Conservation (phyloP, 2,888 invertebrate species). For the Melinaea menophilus region DNA sequence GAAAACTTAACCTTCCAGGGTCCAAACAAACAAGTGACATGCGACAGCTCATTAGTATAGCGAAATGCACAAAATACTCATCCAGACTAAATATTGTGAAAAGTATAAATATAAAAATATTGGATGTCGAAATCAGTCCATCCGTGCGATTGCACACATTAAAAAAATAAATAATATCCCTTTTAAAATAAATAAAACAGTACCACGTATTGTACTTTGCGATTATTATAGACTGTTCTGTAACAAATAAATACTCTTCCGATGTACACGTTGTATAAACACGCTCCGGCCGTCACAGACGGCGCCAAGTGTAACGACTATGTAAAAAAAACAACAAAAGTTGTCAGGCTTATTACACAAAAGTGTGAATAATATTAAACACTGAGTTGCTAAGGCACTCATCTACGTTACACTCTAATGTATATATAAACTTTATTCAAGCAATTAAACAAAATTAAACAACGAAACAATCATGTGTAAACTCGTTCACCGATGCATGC, state of each 20-base stretch:
- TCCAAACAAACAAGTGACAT: slow-evolving; percentile 56
- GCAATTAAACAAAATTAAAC: slow-evolving; percentile 48
- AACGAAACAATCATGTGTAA: slow-evolving; percentile 45
- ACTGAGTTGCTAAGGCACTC: slow-evolving; percentile 78
- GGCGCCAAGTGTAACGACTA: neutral
- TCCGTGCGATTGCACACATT: slow-evolving; percentile 67
- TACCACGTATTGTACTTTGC: slow-evolving; percentile 48
- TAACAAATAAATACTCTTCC: slow-evolving; percentile 45
- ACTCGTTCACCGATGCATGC: slow-evolving; percentile 66
- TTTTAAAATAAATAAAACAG: slow-evolving; percentile 44
- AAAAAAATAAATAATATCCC: slow-evolving; percentile 53
- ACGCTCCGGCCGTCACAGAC: neutral
- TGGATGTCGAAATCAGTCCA: slow-evolving; percentile 72
- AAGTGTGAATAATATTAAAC: slow-evolving; percentile 57
- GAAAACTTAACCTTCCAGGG: slow-evolving; percentile 42
- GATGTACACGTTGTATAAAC: slow-evolving; percentile 31
- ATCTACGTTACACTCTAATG: slow-evolving; percentile 64
- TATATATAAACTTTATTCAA: slow-evolving; percentile 63
- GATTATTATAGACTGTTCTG: slow-evolving; percentile 29
- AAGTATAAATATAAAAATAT: slow-evolving; percentile 43
- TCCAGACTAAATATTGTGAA: slow-evolving; percentile 45
- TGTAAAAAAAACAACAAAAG: slow-evolving; percentile 25
- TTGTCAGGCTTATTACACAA: slow-evolving; percentile 27
- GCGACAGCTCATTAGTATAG: slow-evolving; percentile 51
- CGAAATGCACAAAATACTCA: slow-evolving; percentile 40